Base-by-base conservation (phyloP, 1,140 invertebrate genomes). In the Cyrtorhinus lividipennis region DNA sequence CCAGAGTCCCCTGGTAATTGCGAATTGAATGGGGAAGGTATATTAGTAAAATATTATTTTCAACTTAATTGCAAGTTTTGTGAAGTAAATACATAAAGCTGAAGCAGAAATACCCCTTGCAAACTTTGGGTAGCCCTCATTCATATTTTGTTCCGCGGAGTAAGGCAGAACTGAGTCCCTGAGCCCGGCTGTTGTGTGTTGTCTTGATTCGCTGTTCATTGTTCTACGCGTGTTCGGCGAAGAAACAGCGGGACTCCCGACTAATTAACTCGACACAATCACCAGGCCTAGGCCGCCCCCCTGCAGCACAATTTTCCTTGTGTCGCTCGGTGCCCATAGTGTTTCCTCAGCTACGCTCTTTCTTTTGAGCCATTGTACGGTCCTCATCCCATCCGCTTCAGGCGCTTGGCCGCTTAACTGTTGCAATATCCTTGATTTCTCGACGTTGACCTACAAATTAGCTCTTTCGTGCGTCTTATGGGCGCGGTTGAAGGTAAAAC, bases 181-280 rank as follows among this genome's bases (percentile, higher is more conserved):
- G n/a, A n/a, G n/a, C n/a, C n/a, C n/a, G n/a, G n/a, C n/a, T n/a
- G n/a, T n/a, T n/a, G n/a, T n/a, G n/a, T n/a, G n/a, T n/a, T n/a
- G n/a, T n/a, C n/a, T n/a, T n/a, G n/a, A 23, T 23, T 53, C 24
- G 20, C 24, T 53, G 46, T 23, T 22, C 46, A 53, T 53, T 23
- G 24, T 53, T 53, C 20, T 53, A 18, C 2, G 20, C 46, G 13
- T 23, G 56, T 58, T 58, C 10, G 56, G n/a, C 23, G 56, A 2
- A 57, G 24, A 24, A 20, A 24, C 56, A 58, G 23, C 25, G 56
- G 56, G 56, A 18, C 18, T 24, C 56, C 56, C 23, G 56, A 23
- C 56, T 24, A 24, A 24, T 24, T 24, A 24, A 58, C 23, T 58
- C 18, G 23, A 24, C 56, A 58, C 56, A 58, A 25, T 58, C 56